These are phyloP conservation scores for Parnassius orleans DNA, from an alignment of 2,888 invertebrate genomes.

Conservation along the genomic window DNA sequence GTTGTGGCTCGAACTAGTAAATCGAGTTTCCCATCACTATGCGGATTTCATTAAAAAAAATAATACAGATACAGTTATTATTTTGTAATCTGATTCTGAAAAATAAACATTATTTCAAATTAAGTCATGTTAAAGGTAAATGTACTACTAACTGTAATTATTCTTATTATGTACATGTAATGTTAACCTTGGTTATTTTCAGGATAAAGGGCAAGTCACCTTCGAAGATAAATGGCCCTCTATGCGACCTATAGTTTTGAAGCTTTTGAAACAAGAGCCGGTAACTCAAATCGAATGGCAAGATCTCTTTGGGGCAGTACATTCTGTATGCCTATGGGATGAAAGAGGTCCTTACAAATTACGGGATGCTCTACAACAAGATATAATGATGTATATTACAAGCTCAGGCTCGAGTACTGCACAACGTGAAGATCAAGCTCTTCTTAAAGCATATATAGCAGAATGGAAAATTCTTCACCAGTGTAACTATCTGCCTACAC, in stretches of 20 bases:
- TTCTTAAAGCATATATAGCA: slow-evolving; percentile 97
- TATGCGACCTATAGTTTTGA: slow-evolving; percentile 96
- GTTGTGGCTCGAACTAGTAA: no score
- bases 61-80: no score
- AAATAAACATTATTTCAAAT: slow-evolving; percentile 25
- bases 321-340: slow-evolving; percentile 98
- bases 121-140: slow-evolving; percentile 56
- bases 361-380: slow-evolving; percentile 92
- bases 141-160: slow-evolving; percentile 21
- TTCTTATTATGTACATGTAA: slow-evolving; percentile 13
- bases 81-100: no score
- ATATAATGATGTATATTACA: slow-evolving; percentile 97
- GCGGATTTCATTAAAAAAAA: no score
- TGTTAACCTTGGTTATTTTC: slow-evolving; percentile 41
- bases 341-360: slow-evolving; percentile 95
- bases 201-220: slow-evolving; percentile 90
- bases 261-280: slow-evolving; percentile 95
- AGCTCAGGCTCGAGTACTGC: slow-evolving; percentile 94
- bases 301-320: slow-evolving; percentile 97
- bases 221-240: slow-evolving; percentile 99
- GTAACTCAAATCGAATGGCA: slow-evolving; percentile 98
- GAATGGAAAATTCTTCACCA: slow-evolving; percentile 99
- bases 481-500: slow-evolving; percentile 97
- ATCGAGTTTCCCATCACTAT: no score
- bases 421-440: slow-evolving; percentile 96